These are phyloP conservation scores for Oncorhynchus clarkii DNA, from an alignment of 2,113 vertebrate species.

Conservation along the genomic window DNA sequence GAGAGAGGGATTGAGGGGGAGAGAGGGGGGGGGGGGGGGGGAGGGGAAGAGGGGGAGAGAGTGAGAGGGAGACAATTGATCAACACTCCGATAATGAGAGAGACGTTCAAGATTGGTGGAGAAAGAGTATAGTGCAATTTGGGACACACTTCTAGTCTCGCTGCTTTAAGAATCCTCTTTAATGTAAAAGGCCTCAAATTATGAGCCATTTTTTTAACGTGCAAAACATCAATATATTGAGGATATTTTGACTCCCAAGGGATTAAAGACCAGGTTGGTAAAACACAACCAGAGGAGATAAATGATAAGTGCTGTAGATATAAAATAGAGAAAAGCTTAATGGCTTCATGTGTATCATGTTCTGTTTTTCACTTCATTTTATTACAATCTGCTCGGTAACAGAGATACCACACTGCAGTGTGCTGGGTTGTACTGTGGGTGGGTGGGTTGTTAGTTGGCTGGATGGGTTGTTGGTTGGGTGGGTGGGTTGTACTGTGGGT, in stretches of 20 bases:
- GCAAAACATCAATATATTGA: too few relatives aligned
- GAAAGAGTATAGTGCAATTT: neutral
- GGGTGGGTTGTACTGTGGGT: too few relatives aligned
- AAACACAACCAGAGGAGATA: slow-evolving; percentile 32
- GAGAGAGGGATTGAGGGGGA: neutral
- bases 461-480: too few relatives aligned
- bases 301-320: slow-evolving; percentile 32
- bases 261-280: neutral
- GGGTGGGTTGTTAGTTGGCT: slow-evolving; percentile 40
- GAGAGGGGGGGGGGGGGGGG: too few relatives aligned
- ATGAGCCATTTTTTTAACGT: too few relatives aligned
- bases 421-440: slow-evolving; percentile 38
- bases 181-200: too few relatives aligned
- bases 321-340: slow-evolving; percentile 33
- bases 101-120: slow-evolving; percentile 11
- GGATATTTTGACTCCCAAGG: too few relatives aligned
- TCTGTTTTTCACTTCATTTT: slow-evolving; percentile 53
- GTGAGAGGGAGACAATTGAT: slow-evolving; percentile 40
- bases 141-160: too few relatives aligned
- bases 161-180: too few relatives aligned
- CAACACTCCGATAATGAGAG: slow-evolving; percentile 59
- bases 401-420: slow-evolving; percentile 48
- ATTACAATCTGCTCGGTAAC: slow-evolving; percentile 54
- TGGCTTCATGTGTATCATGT: slow-evolving; percentile 44
- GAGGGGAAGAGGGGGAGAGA: too few relatives aligned